Evolutionary conservation across 2,888 invertebrate genomes (phyloP), one percentile per base, ranked within the genome.

Genomic region (Acleris laterana): DNA sequence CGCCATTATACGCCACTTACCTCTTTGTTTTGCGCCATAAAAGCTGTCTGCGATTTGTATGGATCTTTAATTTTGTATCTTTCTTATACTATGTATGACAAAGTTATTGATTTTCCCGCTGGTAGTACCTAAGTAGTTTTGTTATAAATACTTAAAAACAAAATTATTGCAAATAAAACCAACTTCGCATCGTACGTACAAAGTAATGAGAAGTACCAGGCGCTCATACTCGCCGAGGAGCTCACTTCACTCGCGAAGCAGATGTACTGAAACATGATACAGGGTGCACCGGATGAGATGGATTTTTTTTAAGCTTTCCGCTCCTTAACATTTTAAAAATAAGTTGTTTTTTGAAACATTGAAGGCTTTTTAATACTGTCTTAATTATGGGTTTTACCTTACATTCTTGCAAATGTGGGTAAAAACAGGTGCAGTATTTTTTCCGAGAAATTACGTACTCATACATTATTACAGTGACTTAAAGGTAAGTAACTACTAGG

Each of bases 231-330:
- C 32, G 38, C 2, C 19, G 19, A 49, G 58, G 20, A 38, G 25
- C 17, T 44, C 50, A 52, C 51, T 56, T 56, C 38, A 60, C 59
- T 61, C 55, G 58, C 63, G 44, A 28, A 3, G 55, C 67, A 58
- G 67, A 63, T 67, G 67, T 58, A 63, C 53, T 61, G 67, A 42
- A 58, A 67, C 67, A 53, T n/a, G 67, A 67, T 67, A 63, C 63
- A 67, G 63, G 63, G 63, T 62, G 67, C 52, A 25, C 51, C 51
- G 62, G 62, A 63, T 59, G 57, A 46, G 62, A 62, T 46, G 66
- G 66, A 62, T 66, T 66, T 66, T 66, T 66, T 66, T 66, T 42
- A 66, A 66, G 66, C 63, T 67, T 67, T 67, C 67, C 67, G 67
- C 48, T 66, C 44, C 59, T 51, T 52, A 48, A 22, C 48, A 53